These are phyloP conservation scores for Ctenochaetus hawaiiensis DNA, from an alignment of 2,797 vertebrate species.

Conservation along the genomic window DNA sequence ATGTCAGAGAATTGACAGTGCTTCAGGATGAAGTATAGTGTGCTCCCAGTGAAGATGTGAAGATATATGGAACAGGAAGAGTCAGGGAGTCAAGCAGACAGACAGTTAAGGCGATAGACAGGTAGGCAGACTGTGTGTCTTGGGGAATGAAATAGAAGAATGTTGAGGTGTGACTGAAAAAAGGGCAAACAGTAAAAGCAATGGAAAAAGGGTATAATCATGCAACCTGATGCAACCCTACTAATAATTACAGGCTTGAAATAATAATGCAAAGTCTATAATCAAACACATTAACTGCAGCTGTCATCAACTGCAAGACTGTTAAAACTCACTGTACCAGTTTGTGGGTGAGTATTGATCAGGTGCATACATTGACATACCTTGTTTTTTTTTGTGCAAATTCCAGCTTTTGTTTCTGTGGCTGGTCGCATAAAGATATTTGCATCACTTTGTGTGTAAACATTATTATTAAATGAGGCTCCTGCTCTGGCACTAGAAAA, in stretches of 20 bases:
- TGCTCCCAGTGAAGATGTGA: slow-evolving; percentile 42
- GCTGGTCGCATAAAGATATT: slow-evolving; percentile 37
- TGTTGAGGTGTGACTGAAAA: slow-evolving; percentile 2
- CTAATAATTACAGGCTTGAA: neutral
- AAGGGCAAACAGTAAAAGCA: neutral
- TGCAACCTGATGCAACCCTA: neutral
- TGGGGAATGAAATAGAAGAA: neutral
- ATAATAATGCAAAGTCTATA: neutral
- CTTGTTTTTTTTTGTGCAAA: slow-evolving; percentile 15
- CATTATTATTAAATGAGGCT: slow-evolving; percentile 37
- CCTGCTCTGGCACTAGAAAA: slow-evolving; percentile 32
- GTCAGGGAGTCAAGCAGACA: slow-evolving; percentile 27
- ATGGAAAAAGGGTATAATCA: neutral
- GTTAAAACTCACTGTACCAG: neutral
- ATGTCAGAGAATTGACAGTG: slow-evolving; percentile 43
- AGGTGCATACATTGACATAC: slow-evolving; percentile 22
- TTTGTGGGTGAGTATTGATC: neutral
- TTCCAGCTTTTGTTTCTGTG: slow-evolving; percentile 5
- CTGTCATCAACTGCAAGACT: neutral
- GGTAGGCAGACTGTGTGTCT: neutral
- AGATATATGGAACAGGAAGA: slow-evolving; percentile 33
- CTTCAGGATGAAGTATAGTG: slow-evolving; percentile 35
- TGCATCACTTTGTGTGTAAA: slow-evolving; percentile 42
- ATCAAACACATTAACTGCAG: neutral
- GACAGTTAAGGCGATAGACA: slow-evolving; percentile 22